Evolutionary conservation across 2,797 vertebrate species (phyloP).

Genomic region (Anabas testudineus): DNA sequence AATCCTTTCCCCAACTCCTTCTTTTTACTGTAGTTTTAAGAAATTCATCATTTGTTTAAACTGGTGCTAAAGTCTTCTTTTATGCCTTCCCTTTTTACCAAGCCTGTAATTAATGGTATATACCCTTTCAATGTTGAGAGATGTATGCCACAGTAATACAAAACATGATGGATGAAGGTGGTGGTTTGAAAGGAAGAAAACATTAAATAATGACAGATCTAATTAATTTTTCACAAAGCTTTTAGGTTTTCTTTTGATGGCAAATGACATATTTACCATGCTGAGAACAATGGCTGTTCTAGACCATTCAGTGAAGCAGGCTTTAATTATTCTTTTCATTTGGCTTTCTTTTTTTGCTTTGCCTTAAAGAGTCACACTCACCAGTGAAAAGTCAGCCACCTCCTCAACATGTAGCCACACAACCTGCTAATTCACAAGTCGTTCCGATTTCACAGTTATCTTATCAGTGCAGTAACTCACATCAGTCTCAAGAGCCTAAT

Average conservation of each 20-base stretch:
- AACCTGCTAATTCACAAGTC: not conserved
- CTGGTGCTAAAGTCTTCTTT: not conserved
- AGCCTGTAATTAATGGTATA: not conserved
- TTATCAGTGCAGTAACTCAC: not conserved
- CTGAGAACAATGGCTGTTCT: not conserved
- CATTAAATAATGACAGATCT: not conserved
- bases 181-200: conserved; percentile 8
- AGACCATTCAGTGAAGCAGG: not conserved
- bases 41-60: not conserved
- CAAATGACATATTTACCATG: conserved; percentile 7
- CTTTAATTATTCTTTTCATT: not conserved
- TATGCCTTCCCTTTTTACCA: not conserved
- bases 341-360: not conserved
- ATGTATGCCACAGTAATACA: not conserved
- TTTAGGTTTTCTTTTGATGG: not conserved
- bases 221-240: conserved; percentile 4
- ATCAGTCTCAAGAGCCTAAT: too few species aligned
- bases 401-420: not conserved
- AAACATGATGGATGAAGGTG: not conserved
- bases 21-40: too few species aligned
- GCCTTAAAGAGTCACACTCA: conserved; percentile 2
- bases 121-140: not conserved
- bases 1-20: too few species aligned
- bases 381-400: not conserved
- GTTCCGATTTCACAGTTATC: not conserved